Evolutionary conservation across 2,888 invertebrate species (phyloP).

Genomic region (Eristalis pertinax): DNA sequence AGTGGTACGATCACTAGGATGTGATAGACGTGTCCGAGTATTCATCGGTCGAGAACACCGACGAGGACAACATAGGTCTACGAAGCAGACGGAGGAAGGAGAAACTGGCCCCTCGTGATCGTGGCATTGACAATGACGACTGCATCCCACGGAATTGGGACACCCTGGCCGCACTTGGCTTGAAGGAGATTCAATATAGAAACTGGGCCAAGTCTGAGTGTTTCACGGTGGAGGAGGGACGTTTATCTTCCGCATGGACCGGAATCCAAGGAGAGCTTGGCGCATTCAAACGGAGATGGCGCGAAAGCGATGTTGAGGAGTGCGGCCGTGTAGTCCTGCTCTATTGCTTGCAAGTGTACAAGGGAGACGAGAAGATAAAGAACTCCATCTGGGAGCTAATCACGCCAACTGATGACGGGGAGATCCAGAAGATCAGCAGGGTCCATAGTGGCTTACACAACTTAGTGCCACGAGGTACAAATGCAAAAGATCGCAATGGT

Average conservation of each 20-base stretch:
- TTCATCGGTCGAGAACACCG: conserved; percentile 91
- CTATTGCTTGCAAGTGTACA: conserved; percentile 97
- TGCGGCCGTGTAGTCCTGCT: conserved; percentile 97
- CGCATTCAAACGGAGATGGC: conserved; percentile 95
- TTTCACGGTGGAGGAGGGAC: conserved; percentile 97
- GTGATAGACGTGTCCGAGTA: conserved; percentile 98
- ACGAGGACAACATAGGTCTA: conserved; percentile 89
- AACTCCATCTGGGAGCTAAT: conserved; percentile 99
- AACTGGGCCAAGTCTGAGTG: conserved; percentile 97
- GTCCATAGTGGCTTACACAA: conserved; percentile 93
- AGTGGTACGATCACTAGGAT: conserved; percentile 97
- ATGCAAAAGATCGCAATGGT: conserved; percentile 85
- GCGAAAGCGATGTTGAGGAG: conserved; percentile 95
- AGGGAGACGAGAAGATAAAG: conserved; percentile 98
- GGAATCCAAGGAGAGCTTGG: conserved; percentile 96
- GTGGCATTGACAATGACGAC: conserved; percentile 86
- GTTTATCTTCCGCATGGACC: conserved; percentile 98
- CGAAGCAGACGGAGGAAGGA: conserved; percentile 88
- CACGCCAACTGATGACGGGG: conserved; percentile 93
- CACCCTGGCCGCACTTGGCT: conserved; percentile 82
- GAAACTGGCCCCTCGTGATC: conserved; percentile 85
- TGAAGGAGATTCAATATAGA: conserved; percentile 92
- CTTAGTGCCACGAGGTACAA: conserved; percentile 91
- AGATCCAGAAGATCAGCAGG: conserved; percentile 87
- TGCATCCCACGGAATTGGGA: conserved; percentile 87